Evolutionary conservation across 37 sponge, comb jelly and placozoan genomes (phyloP), one percentile per base, ranked within the genome.

Genomic region (Amphimedon queenslandica): DNA sequence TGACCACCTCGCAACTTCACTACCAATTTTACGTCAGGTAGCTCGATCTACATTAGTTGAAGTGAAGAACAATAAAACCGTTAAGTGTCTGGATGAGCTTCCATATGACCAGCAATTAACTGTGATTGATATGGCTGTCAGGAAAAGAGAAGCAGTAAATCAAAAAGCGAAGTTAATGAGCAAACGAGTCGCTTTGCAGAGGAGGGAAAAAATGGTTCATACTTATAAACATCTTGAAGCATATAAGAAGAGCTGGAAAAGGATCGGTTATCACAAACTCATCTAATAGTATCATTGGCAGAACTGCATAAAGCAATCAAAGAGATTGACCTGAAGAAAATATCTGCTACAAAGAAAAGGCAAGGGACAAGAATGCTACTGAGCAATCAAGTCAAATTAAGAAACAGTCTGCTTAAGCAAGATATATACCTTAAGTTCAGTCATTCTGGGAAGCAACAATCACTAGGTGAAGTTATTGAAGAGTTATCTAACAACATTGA

Each of bases 391-490:
- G 11, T 80, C 21, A 80, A 80, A 58, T 27, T 80, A 32, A 25
- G 80, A 33, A 80, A 80, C 30, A 3, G 18, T 34, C 31, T 80
- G 23, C 61, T 63, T 23, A n/a, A 70, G 29, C 72, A 80, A 37
- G 63, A 80, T 21, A 60, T 81, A 57, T 57, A 38, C n/a, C 61
- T 80, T 3, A 33, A 29, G 24, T 80, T 81, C 57, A 38, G 67
- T 42, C 61, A 64, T 3, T 31, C 13, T 13, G 36, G 81, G 13
- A 72, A 73, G 32, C 73, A 64, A 53, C 29, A 57, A 3, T 72
- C 81, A 41, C 0, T 73, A 55, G 33, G 57, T 81, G 66, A 80
- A 32, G 35, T 80, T 32, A 39, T 71, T n/a, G 27, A 80, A 71
- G 70, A 63, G 10, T 42, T 75, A 16, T 36, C 75, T 20, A 2